Evolutionary conservation across 2,113 vertebrate genomes (phyloP), one percentile per base, ranked within the genome.

Genomic region (Rutilus rutilus): DNA sequence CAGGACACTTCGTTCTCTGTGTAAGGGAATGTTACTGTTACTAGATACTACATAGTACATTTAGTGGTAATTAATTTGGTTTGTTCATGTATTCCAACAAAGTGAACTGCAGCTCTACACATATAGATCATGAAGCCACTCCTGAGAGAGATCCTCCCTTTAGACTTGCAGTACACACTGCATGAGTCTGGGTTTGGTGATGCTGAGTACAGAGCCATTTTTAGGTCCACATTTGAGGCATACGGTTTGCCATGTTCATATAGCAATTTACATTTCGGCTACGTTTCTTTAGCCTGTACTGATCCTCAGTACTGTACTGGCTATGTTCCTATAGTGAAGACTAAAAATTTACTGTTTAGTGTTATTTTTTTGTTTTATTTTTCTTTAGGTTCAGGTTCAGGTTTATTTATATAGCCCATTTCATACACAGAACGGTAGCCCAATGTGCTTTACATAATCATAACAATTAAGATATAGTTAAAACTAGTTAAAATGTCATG

Each of bases 61-160:
- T 21, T 25, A 45, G 8, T 73, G 36, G 69, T 45, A 45, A 45
- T 73, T 73, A 14, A 73, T 1, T 45, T 45, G 33, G 15, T 69
- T 36, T 10, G 30, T 69, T 36, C 15, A 69, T 69, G 21, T 23
- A 73, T 73, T 73, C 36, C 36, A 42, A 73, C 21, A 73, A 42
- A 73, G 69, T 73, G 36, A 73, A 73, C 36, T 23, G 33, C 69
- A 73, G 69, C 69, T 73, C 9, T 45, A 73, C 10, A 30, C 27
- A 30, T 30, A 80, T 42, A 80, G 78, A 80, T 80, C 33, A 80
- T 59, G 78, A 62, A 42, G 78, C 78, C 78, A 57, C 57, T 80
- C 30, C 54, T 62, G 57, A 80, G 78, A 62, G 78, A 62, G 78
- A 62, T 80, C 21, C 33, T 80, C 50, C 17, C 45, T 42, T 80